Conservation (phyloP, 2,797 vertebrate species). For the Sandelia bainsii region DNA sequence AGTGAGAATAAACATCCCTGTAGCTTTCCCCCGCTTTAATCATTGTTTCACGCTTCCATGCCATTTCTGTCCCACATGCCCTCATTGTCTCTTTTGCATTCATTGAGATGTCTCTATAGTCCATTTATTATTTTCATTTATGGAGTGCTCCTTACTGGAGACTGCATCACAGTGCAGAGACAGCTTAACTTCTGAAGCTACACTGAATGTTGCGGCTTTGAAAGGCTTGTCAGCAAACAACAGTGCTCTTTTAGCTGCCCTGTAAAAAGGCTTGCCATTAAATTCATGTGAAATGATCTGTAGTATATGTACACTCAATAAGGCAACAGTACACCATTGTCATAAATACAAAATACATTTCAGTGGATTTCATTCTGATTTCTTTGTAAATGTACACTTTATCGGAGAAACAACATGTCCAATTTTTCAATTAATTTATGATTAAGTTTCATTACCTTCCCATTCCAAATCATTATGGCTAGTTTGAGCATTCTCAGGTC, state of each 20-base stretch:
- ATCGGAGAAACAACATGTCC: background rate
- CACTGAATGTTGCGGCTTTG: conserved; percentile 19
- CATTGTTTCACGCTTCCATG: background rate
- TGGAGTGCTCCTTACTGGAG: conserved; percentile 22
- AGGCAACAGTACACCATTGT: rapidly evolving
- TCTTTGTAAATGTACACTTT: background rate
- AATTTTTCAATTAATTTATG: background rate
- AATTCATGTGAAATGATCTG: background rate
- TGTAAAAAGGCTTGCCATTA: background rate
- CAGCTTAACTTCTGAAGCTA: conserved; percentile 23
- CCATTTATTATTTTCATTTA: conserved; percentile 58
- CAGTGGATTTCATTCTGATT: background rate
- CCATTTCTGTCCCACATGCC: background rate
- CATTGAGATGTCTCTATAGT: conserved; percentile 15
- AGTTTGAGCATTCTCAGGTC: background rate
- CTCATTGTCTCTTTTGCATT: background rate
- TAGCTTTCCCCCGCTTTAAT: background rate
- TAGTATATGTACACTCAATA: background rate
- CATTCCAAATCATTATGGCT: background rate
- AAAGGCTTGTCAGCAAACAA: conserved; percentile 28
- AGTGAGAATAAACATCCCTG: conserved; percentile 1
- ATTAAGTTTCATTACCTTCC: conserved; percentile 1
- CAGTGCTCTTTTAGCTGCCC: background rate
- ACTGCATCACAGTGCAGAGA: conserved; percentile 12
- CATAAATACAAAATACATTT: background rate